Evolutionary conservation across 2,113 vertebrate genomes (phyloP), one percentile per base, ranked within the genome.

Genomic region (Laticauda colubrina): DNA sequence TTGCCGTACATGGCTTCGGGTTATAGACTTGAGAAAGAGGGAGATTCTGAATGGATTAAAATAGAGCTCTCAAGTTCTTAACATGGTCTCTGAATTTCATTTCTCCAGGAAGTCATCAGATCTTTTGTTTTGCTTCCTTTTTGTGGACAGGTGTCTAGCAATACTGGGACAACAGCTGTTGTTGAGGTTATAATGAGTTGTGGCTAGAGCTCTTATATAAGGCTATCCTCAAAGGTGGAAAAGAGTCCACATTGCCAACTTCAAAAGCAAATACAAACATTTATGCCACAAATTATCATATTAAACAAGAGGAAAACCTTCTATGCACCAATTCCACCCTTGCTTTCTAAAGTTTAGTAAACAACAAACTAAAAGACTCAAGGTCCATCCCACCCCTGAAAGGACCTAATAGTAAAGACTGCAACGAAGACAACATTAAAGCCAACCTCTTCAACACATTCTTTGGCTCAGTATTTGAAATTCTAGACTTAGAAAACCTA

Each of bases 121-220:
- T 55, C 64, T 89, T 92, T 75, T 39, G 59, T 92, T 89, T 92
- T 43, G 20, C 24, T 92, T 92, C 91, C 87, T n/a, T 55, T 85
- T 85, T 85, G 12, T 11, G 48, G 29, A 29, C 2, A 59, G 34
- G 21, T 88, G 45, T 53, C 29, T 34, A 21, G 21, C 20, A 39
- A 51, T 34, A 88, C 51, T 23, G 85, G 21, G 43, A 24, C 3
- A 88, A 29, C 87, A 88, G 6, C 51, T 88, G 51, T 54, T 81
- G 18, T 81, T 81, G 75, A 43, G 34, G 34, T 15, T 81, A 55
- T 7, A 54, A n/a, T 15, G 51, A 7, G 15, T 54, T 88, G 51
- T 15, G 14, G 34, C 34, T 81, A 6, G 18, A 81, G 34, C 2
- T 81, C 75, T 81, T 43, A 43, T 34, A 81, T 20, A 20, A 81